Evolutionary conservation across 2,797 vertebrate species (phyloP), one percentile per base, ranked within the genome.

Genomic region (Argentina silus): DNA sequence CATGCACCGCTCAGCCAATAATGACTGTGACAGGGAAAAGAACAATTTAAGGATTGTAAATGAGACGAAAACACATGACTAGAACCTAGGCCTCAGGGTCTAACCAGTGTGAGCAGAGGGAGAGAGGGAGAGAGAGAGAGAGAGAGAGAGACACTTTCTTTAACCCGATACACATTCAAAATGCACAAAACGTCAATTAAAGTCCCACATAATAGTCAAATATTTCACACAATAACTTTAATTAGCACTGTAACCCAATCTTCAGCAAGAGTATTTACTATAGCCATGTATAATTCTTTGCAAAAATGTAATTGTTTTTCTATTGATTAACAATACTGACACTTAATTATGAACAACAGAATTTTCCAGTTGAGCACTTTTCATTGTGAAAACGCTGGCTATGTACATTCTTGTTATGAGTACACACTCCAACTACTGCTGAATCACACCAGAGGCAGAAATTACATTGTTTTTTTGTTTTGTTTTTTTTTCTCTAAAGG

Each of bases 181-280:
- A 36, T 36, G 27, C 27, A 36, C 27, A 36, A 36, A 36, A 36
- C 90, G 87, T 62, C 83, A 92, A 95, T 89, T 81, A 36, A 95
- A 95, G 93, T 93, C 79, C 86, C 90, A 91, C 87, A 88, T 92
- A 93, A 92, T 91, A 90, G 92, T 92, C 89, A 87, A 94, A 91
- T 94, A 95, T 95, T 94, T 94, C 95, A 97, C 96, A 93, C 90
- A 95, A 94, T 95, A 92, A 90, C 90, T 93, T 94, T 92, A 92
- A 93, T 93, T 87, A 92, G 90, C 90, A 86, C 90, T 83, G 89
- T 90, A 92, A 91, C 89, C 88, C 90, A 89, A 92, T 93, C 85
- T 91, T 91, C 87, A 92, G 91, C 88, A 86, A 91, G 89, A 91
- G 93, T 93, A 93, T 90, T 92, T 92, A 92, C 91, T 91, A 92